Percentiles rank a stretch among this genome's conserved stretches.
Conservation (phyloP, 30 jellyfish, hydroid and myxozoan species). For the Chironex yamaguchii region DNA sequence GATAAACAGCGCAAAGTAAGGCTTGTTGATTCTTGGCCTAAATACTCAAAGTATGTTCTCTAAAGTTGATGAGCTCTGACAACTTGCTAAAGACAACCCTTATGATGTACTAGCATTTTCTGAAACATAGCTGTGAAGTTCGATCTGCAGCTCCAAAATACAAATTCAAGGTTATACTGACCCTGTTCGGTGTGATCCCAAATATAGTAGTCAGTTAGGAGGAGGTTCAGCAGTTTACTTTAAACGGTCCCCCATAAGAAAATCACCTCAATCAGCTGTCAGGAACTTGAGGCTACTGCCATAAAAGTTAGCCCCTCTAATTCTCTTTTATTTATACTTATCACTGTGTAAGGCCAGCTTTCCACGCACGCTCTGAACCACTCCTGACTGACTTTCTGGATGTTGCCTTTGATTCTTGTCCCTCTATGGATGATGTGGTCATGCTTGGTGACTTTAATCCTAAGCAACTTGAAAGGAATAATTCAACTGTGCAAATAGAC, state of each 20-base stretch:
- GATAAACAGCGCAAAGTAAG: too few relatives aligned
- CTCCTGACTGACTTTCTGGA: not conserved
- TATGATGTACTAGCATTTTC: too few relatives aligned
- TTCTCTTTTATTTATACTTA: not conserved
- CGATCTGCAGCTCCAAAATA: not conserved
- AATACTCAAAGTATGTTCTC: too few relatives aligned
- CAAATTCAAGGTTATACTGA: slow-evolving; percentile 3
- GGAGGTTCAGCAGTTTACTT: slow-evolving; percentile 30
- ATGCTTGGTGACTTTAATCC: not conserved
- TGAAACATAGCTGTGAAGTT: not conserved
- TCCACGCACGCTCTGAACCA: not conserved
- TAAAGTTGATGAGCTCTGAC: too few relatives aligned
- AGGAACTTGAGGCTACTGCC: slow-evolving; percentile 38
- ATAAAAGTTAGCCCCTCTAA: not conserved
- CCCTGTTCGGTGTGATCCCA: not conserved
- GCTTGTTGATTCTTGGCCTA: too few relatives aligned
- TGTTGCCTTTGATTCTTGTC: not conserved
- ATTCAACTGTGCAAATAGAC: not conserved
- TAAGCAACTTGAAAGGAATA: not conserved
- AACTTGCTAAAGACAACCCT: too few relatives aligned
- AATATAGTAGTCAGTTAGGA: slow-evolving; percentile 9
- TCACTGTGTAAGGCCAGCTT: not conserved
- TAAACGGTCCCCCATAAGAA: slow-evolving; percentile 3
- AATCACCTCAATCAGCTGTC: slow-evolving; percentile 43
- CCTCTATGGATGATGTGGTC: not conserved